Percentiles rank a stretch among this genome's conserved stretches.
These are phyloP conservation scores for Luperina testacea DNA, from an alignment of 2,888 invertebrate genomes.

Conservation along the genomic window DNA sequence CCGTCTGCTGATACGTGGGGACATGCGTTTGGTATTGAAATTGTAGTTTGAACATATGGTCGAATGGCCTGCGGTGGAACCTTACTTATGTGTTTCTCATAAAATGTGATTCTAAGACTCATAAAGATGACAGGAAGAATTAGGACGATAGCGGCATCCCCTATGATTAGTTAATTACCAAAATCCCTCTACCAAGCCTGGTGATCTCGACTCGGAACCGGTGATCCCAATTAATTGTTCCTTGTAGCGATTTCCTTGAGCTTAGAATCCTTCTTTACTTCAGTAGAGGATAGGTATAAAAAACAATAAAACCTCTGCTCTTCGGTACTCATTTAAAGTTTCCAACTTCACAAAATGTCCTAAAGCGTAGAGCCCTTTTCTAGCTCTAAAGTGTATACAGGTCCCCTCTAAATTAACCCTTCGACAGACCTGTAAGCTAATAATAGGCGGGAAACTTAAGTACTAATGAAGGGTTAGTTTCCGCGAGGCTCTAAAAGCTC, in stretches of 20 bases:
- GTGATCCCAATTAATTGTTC: background rate
- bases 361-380: background rate
- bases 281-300: background rate
- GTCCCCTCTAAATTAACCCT: background rate
- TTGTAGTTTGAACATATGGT: conserved; percentile 4
- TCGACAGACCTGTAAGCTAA: conserved; percentile 16
- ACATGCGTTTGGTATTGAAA: conserved; percentile 30
- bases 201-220: background rate
- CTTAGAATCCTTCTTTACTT: background rate
- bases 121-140: background rate
- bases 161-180: background rate
- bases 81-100: background rate
- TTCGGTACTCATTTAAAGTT: background rate
- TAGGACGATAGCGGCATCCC: background rate
- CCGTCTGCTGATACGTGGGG: conserved; percentile 32
- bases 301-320: background rate
- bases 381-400: background rate
- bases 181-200: background rate
- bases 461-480: conserved; percentile 40
- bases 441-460: conserved; percentile 40
- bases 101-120: background rate
- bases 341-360: background rate
- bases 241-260: background rate
- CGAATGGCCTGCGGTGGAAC: background rate
- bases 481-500: conserved; percentile 57